Percentiles rank a stretch among this genome's conserved stretches.
Evolutionary conservation across 1,140 invertebrate genomes (phyloP).

Genomic region (Pogonomyrmex barbatus): DNA sequence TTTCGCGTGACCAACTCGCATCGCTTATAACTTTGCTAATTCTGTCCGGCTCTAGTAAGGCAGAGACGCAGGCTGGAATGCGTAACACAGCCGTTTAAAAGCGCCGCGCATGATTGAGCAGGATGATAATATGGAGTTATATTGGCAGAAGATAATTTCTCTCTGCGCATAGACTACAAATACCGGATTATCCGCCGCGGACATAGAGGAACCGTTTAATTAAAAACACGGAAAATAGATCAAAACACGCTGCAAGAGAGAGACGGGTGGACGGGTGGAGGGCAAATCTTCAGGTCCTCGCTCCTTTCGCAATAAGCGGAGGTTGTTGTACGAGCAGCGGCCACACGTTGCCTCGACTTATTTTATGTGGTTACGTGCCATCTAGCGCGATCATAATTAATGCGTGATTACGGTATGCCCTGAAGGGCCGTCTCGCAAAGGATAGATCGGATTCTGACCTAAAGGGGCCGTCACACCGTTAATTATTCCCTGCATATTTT

Average conservation of each 20-base stretch:
- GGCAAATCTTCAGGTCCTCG: slow-evolving; percentile 36
- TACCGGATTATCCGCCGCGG: slow-evolving; percentile 29
- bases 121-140: slow-evolving; percentile 65
- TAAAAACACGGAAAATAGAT: slow-evolving; percentile 53
- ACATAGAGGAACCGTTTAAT: slow-evolving; percentile 45
- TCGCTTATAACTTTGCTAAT: slow-evolving; percentile 39
- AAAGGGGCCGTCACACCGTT: slow-evolving; percentile 15
- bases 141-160: slow-evolving; percentile 62
- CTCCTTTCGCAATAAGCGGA: slow-evolving; percentile 35
- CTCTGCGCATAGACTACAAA: slow-evolving; percentile 5
- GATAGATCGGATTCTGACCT: slow-evolving; percentile 18
- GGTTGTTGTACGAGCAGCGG: slow-evolving; percentile 70
- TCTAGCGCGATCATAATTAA: slow-evolving; percentile 65
- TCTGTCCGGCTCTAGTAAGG: slow-evolving; percentile 17
- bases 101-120: slow-evolving; percentile 63
- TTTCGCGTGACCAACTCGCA: slow-evolving; percentile 32
- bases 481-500: background rate
- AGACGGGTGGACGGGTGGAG: background rate
- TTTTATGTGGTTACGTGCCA: slow-evolving; percentile 58
- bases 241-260: slow-evolving; percentile 5
- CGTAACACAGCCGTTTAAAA: slow-evolving; percentile 56
- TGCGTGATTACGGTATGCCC: slow-evolving; percentile 56
- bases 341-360: slow-evolving; percentile 65
- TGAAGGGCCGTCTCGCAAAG: slow-evolving; percentile 22
- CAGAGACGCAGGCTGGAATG: background rate